phyloP scores from a whole-genome alignment of 2,113 vertebrate genomes.

The Nycticorax nycticorax region DNA sequence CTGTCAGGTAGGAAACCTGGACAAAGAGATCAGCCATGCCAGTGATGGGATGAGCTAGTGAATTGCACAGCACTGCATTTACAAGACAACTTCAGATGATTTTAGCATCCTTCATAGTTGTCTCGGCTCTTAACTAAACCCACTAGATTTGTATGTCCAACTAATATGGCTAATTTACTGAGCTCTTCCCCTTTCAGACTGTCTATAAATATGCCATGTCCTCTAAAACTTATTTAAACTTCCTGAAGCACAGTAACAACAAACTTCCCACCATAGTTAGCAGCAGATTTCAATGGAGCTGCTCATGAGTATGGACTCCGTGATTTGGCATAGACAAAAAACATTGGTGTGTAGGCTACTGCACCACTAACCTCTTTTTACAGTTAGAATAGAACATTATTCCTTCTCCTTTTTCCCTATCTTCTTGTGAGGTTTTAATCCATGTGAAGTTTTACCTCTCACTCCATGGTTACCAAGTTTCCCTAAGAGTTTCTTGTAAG shows the following conservation, averaged over 20 bases:
- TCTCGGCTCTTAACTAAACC: background rate
- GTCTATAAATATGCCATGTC: background rate
- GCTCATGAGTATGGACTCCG: background rate
- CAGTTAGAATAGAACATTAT: background rate
- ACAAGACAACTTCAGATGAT: background rate
- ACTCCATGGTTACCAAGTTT: slow-evolving; percentile 54
- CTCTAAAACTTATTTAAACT: background rate
- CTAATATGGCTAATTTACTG: background rate
- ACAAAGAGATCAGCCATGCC: background rate
- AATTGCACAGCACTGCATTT: background rate
- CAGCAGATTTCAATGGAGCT: slow-evolving; percentile 18
- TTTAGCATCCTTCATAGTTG: background rate
- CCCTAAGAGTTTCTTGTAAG: background rate
- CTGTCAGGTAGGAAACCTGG: no score
- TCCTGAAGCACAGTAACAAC: background rate
- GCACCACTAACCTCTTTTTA: background rate
- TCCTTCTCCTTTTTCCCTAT: background rate
- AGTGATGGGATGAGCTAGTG: background rate
- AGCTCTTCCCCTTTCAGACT: background rate
- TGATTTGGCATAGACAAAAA: background rate
- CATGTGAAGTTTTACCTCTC: slow-evolving; percentile 25
- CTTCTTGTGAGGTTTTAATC: slow-evolving; percentile 9
- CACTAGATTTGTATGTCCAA: background rate
- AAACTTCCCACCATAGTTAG: background rate
- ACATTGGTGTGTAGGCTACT: background rate